Evolutionary conservation across 2,888 invertebrate species (phyloP), one percentile per base, ranked within the genome.

Genomic region (Philonicus albiceps): DNA sequence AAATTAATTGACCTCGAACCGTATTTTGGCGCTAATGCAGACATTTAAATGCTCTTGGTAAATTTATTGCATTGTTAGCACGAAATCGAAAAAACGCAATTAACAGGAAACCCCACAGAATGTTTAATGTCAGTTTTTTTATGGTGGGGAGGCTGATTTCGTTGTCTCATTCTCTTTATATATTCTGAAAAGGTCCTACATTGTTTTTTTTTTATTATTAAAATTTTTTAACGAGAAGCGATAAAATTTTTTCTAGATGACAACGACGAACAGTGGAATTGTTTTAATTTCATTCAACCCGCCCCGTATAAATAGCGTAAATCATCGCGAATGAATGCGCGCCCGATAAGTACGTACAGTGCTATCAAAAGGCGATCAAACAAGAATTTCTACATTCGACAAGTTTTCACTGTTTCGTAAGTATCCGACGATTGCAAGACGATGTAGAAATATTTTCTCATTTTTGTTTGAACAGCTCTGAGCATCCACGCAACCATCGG

Each of bases 1-100:
- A 80, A 80, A 43, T 80, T 80, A 53, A 53, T 80, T 80, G 80
- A 80, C 80, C 80, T 80, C 80, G 80, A 80, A 49, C 3, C 43
- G 34, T 40, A 37, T 76, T 34, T 40, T 34, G 40, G 27, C 37
- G 76, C 22, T 76, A 40, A 76, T 76, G 40, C 34, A 76, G 43
- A 76, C 37, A 40, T 40, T 37, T 76, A 76, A 76, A 40, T 37
- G 40, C 34, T 34, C 40, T 37, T 5, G 37, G 19, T 30, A 80
- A 53, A 80, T 80, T 49, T 53, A 80, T 80, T 34, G 80, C 34
- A 53, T 80, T 49, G 40, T 80, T 80, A 49, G 49, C 80, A 7
- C 30, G 80, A 31, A 64, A 64, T 64, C 80, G 31, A 31, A 80
- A n/a, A 43, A 80, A 30, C 27, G 80, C 40, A 53, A 80, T 80